Conservation (phyloP, 2,113 vertebrate species). For the Lepidothrix coronata region DNA sequence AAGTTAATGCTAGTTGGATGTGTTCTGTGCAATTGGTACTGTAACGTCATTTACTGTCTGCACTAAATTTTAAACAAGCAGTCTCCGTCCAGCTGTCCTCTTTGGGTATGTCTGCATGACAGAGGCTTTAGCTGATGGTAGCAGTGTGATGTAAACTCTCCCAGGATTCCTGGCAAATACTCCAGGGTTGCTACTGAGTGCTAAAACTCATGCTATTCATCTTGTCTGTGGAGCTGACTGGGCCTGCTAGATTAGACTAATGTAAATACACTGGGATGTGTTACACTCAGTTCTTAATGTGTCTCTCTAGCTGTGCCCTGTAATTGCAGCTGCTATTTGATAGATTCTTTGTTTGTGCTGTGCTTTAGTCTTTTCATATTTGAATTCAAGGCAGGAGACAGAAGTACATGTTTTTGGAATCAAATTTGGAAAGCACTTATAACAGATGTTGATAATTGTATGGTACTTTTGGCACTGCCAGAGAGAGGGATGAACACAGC, state of each 20-base stretch:
- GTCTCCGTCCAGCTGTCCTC: background rate
- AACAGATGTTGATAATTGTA: constrained; percentile 43
- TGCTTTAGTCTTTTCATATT: constrained; percentile 19
- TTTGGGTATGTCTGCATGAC: background rate
- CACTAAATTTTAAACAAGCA: background rate
- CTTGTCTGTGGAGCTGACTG: background rate
- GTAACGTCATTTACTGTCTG: constrained; percentile 4
- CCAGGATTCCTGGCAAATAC: background rate
- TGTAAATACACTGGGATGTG: background rate
- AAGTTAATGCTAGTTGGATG: background rate
- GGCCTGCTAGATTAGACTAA: background rate
- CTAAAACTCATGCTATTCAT: background rate
- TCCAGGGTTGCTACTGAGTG: background rate
- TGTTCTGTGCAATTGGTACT: background rate
- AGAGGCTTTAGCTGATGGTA: background rate
- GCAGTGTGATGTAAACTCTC: background rate
- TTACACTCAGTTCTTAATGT: background rate
- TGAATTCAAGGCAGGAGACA: constrained; percentile 22
- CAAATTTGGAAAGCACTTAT: constrained; percentile 13
- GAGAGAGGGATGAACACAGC: background rate
- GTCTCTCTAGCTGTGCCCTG: background rate
- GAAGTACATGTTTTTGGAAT: background rate
- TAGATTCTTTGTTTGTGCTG: background rate
- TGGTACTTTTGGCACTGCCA: background rate
- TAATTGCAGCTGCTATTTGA: background rate